Conservation (phyloP, 1,140 invertebrate genomes). For the Hycleus cichorii region DNA sequence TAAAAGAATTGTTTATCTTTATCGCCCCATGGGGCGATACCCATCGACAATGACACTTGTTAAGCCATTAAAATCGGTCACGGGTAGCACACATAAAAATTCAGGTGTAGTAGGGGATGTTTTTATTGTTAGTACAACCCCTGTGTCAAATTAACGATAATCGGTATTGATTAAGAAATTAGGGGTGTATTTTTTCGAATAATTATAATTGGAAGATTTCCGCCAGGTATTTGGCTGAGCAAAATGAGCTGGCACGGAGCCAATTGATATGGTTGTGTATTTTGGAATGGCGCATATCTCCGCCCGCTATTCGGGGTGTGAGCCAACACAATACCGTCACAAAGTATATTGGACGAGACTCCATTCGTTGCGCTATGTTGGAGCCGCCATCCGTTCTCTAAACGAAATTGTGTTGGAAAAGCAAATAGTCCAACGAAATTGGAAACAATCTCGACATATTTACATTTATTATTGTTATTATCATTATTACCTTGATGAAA, state of each 20-base stretch:
- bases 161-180: too few species aligned
- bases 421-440: neutral
- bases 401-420: too few species aligned
- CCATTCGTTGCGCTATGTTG: conserved; percentile 28
- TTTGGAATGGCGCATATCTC: conserved; percentile 29
- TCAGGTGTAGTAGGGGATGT: conserved; percentile 21
- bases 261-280: conserved; percentile 20
- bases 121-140: neutral
- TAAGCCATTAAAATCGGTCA: conserved; percentile 32
- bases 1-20: too few species aligned
- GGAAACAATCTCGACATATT: neutral
- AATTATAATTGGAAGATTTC: conserved; percentile 3
- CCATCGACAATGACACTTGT: conserved; percentile 22
- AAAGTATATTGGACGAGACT: conserved; percentile 32
- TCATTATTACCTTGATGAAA: conserved; percentile 37
- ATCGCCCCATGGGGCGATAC: neutral
- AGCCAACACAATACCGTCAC: conserved; percentile 22
- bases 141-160: too few species aligned
- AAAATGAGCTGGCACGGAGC: conserved; percentile 12
- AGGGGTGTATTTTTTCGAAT: conserved; percentile 21
- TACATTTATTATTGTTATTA: neutral
- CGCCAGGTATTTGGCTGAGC: neutral
- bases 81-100: conserved; percentile 26
- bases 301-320: conserved; percentile 28
- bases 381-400: conserved; percentile 20